Base-by-base conservation (phyloP, 2,797 vertebrate species). In the Pseudomugil gertrudae region DNA sequence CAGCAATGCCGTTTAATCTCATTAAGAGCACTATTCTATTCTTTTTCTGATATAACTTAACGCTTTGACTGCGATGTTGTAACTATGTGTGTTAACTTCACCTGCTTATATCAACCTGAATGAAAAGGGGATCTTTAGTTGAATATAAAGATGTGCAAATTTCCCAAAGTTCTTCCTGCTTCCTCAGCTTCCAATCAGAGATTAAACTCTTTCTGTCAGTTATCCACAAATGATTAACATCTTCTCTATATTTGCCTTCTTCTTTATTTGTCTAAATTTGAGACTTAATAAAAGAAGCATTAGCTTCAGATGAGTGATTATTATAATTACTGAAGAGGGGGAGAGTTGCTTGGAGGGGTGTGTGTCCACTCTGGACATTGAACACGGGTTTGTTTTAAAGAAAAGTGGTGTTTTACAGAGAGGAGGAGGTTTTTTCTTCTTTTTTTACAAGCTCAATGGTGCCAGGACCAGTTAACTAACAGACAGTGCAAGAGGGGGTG, bases 261-360 rank as follows among this genome's bases (percentile, higher is more conserved):
- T 21, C 23, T 48, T 47, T 69, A 78, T 43, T 76, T 78, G 69
- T 57, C 67, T 45, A 21, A 47, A 21, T 21, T 11, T 23, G 3
- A 21, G 60, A 77, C 55, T 67, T 87, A 92, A 93, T 91, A 86
- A 92, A 92, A 64, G 88, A 92, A 92, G 88, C 88, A 87, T 88
- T 90, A 86, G 79, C 85, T 87, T 83, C 87, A 91, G 78, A 79
- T 88, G 83, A 87, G 68, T 90, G 88, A 90, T 93, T 91, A 85
- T 86, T 86, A 89, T 91, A 91, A 93, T 93, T 90, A 91, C 78
- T 81, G 66, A 65, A 52, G 50, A 64, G 76, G 64, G 59, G 38
- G 65, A 57, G 43, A 59, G 57, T 33, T 56, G 55, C n/a, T 10
- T 9, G 45, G 35, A 33, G 60, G 47, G 30, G 56, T 21, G 24